Evolutionary conservation across 2,797 vertebrate species (phyloP), one percentile per base, ranked within the genome.

Genomic region (Mormyrops attenuatus): DNA sequence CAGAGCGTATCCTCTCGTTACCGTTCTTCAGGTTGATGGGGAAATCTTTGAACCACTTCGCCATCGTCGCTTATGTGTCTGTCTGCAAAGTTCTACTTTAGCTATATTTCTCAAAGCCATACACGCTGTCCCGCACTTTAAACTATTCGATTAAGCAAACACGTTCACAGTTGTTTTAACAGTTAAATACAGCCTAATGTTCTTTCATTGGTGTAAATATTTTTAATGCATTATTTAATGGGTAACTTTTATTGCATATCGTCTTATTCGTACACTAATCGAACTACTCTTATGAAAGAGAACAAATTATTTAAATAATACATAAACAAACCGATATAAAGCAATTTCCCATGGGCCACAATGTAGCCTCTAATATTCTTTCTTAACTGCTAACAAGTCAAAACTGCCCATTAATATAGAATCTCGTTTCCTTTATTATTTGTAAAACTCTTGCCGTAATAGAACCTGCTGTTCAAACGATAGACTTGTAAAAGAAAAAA

Each of bases 11-110:
- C 41, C 96, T 93, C 90, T 99, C 98, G 0, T 96, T 97, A 7
- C 96, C 97, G 47, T 97, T 97, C 94, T 97, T 98, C 90, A 99
- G 93, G 92, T 96, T 97, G 92, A 97, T 96, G 0, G 97, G 98
- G 26, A 99, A 98, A 94, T 99, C 98, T 95, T 96, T 97, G 94
- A 99, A 99, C 98, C 98, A 99, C 93, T 96, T 98, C 91, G 98
- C 98, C 98, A 99, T 99, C 92, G 89, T 89, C 91, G 90, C 34
- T n/a, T 90, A 90, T 17, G 8, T 90, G 8, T 66, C 49, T 80
- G 82, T 20, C 66, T 47, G 47, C 85, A 85, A 85, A 49, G 47
- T 5, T 57, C 89, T 89, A 87, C 80, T 90, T 88, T 89, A 22
- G 22, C 47, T 47, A 44, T 20, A 20, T 22, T 55, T 89, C 89